Conservation (phyloP, 1,140 invertebrate genomes). For the Mesaphorura yosii region DNA sequence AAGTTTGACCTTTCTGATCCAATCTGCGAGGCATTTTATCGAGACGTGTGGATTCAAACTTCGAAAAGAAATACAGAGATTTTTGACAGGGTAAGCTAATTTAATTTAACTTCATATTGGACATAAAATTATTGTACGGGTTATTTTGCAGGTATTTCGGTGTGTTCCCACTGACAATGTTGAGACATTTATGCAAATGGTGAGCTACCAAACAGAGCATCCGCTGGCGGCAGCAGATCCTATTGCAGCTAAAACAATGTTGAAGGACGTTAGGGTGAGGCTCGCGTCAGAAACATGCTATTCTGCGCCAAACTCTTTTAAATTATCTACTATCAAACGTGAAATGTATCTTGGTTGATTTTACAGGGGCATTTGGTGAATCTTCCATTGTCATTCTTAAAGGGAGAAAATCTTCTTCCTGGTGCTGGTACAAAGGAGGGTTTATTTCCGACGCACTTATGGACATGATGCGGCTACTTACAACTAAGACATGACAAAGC, state of each 20-base stretch:
- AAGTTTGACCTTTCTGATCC: slow-evolving; percentile 53
- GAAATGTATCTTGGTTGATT: background rate
- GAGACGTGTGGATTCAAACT: slow-evolving; percentile 61
- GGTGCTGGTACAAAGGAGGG: slow-evolving; percentile 63
- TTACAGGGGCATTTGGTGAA: slow-evolving; percentile 70
- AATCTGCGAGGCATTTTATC: slow-evolving; percentile 62
- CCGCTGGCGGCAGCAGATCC: slow-evolving; percentile 55
- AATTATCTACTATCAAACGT: background rate
- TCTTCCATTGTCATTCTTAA: slow-evolving; percentile 72
- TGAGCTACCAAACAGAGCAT: slow-evolving; percentile 53
- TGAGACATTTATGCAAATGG: slow-evolving; percentile 57
- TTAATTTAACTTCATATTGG: background rate
- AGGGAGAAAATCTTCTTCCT: slow-evolving; percentile 66
- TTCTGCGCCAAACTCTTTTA: background rate
- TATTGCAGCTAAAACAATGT: slow-evolving; percentile 52
- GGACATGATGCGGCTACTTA: slow-evolving; percentile 37
- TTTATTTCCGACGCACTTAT: slow-evolving; percentile 39
- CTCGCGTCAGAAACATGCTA: background rate
- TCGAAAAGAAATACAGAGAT: slow-evolving; percentile 70
- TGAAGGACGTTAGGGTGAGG: slow-evolving; percentile 55
- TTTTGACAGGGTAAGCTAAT: slow-evolving; percentile 60
- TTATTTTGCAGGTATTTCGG: slow-evolving; percentile 51
- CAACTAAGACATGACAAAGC: too few relatives aligned
- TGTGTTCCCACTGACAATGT: slow-evolving; percentile 72
- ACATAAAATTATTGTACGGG: too few relatives aligned